Evolutionary conservation across 2,888 invertebrate species (phyloP).

Genomic region (Pseudoips prasinana): DNA sequence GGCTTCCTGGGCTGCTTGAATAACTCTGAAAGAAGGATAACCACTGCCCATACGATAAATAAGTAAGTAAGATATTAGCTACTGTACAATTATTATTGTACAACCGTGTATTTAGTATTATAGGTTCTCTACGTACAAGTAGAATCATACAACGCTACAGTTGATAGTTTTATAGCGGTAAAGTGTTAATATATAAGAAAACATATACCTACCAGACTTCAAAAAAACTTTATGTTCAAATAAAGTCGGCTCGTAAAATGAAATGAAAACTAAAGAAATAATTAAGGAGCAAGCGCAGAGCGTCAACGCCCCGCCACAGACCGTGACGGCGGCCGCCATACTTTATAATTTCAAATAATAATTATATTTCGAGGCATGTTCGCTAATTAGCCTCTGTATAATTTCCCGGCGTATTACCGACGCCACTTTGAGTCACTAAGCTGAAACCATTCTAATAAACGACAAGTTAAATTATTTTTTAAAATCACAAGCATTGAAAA

Average conservation of each 20-base stretch:
- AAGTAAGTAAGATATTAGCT: too few relatives aligned
- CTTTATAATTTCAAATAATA: constrained; percentile 69
- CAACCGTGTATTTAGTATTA: too few relatives aligned
- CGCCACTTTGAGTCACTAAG: constrained; percentile 7
- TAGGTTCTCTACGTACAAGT: too few relatives aligned
- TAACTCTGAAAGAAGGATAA: too few relatives aligned
- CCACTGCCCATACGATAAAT: too few relatives aligned
- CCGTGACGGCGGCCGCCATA: constrained; percentile 64
- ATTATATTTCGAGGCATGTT: constrained; percentile 62
- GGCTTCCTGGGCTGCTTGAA: too few relatives aligned
- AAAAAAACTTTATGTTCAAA: constrained; percentile 12
- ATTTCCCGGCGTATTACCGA: constrained; percentile 35
- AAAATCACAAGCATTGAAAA: too few relatives aligned
- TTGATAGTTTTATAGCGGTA: not conserved
- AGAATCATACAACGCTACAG: too few relatives aligned
- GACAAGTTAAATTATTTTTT: too few relatives aligned
- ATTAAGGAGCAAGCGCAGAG: constrained; percentile 41
- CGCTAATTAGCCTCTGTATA: constrained; percentile 63
- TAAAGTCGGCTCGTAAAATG: constrained; percentile 36
- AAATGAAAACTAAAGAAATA: constrained; percentile 39
- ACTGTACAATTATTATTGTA: too few relatives aligned
- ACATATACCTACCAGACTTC: constrained; percentile 9
- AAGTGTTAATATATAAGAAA: constrained; percentile 9
- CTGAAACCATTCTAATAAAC: not conserved
- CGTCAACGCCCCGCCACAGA: constrained; percentile 60